Percentiles rank a stretch among this genome's conserved stretches.
Conservation (phyloP, 2,113 vertebrate species). For the Podarcis muralis region DNA sequence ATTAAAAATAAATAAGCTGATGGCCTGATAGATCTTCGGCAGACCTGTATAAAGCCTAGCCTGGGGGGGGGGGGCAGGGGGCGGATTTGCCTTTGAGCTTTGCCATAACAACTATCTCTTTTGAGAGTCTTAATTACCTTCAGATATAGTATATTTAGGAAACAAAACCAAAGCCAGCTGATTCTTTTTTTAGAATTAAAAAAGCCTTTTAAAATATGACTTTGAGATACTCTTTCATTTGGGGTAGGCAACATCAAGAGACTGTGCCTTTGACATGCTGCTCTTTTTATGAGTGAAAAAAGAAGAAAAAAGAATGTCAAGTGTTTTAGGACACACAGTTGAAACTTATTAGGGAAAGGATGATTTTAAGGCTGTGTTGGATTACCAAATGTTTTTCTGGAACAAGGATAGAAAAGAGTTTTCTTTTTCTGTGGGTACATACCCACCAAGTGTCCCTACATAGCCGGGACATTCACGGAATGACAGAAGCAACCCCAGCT, state of each 20-base stretch:
- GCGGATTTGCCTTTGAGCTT: slow-evolving; percentile 52
- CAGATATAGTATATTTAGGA: slow-evolving; percentile 50
- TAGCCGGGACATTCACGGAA: no score
- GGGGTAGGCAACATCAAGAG: background rate
- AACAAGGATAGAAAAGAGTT: background rate
- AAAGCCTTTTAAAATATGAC: slow-evolving; percentile 27
- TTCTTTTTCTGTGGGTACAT: no score
- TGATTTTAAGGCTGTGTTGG: background rate
- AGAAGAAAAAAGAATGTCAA: background rate
- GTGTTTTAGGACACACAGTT: background rate
- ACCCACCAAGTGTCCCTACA: no score
- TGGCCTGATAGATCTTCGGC: slow-evolving; percentile 40
- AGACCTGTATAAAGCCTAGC: slow-evolving; percentile 43
- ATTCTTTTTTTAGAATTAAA: slow-evolving; percentile 36
- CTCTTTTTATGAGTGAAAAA: background rate
- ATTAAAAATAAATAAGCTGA: slow-evolving; percentile 62
- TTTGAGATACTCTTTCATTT: background rate
- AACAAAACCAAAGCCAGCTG: slow-evolving; percentile 49
- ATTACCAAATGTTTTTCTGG: background rate
- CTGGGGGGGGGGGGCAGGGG: slow-evolving; percentile 46
- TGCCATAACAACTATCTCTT: slow-evolving; percentile 54
- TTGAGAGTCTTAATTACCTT: slow-evolving; percentile 63
- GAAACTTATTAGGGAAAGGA: background rate
- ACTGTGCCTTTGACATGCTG: background rate
- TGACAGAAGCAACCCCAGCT: no score